Evolutionary conservation across 2,888 invertebrate genomes (phyloP), one percentile per base, ranked within the genome.

Genomic region (Muschampia plurimacula): DNA sequence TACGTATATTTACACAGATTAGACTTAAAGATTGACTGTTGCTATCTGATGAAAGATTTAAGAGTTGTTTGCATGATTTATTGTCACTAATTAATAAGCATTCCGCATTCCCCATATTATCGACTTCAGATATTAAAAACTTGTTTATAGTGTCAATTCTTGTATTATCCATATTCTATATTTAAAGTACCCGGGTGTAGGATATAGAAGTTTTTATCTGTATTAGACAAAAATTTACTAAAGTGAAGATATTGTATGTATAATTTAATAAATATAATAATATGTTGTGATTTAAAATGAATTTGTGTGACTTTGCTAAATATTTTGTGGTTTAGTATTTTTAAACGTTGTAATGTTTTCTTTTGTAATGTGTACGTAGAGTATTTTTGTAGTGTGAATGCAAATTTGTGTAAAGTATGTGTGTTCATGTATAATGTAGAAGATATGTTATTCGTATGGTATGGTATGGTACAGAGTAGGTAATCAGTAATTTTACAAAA

Each of bases 131-230:
- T 32, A 12, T 32, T 59, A 59, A 59, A 3, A 59, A 59, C 3
- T 59, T 28, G 32, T 32, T 32, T 3, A 59, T 59, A 4, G 32
- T 59, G 3, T 59, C 12, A 32, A 59, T 59, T 59, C 57, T 59
- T 59, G 57, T 32, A 59, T 28, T 59, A 59, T 59, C 59, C 59
- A 59, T 59, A 32, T 59, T 32, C 32, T 59, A 7, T 32, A 12
- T 1, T 12, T 32, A 32, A 2, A 59, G 59, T 59, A 59, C 59
- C 1, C 57, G 32, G 57, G 57, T 12, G 12, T 32, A 59, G 10
- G 9, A 8, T 8, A 22, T 57, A 57, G 55, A 22, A 8, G 13
- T 28, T 22, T 2, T 22, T 22, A 2, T 57, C 22, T 9, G 8
- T 7, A 9, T 22, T 57, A 22, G 55, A 7, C 8, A 8, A 22